phyloP scores from a whole-genome alignment of 2,797 vertebrate genomes.

The Trachops cirrhosus region DNA sequence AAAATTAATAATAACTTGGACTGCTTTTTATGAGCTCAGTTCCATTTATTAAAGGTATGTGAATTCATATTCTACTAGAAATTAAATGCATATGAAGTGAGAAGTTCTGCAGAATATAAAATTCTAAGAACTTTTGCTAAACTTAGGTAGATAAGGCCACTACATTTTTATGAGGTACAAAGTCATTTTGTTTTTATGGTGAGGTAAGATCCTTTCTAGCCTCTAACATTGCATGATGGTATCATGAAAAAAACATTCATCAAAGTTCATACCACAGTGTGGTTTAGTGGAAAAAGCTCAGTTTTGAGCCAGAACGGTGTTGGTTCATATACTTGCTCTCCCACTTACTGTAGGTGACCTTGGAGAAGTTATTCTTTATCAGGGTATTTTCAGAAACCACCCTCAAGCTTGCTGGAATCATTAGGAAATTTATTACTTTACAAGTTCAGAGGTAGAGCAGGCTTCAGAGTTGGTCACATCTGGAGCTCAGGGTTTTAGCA shows the following conservation, averaged over 20 bases:
- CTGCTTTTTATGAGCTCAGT: constrained; percentile 39
- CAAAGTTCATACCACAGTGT: neutral
- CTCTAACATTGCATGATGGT: neutral
- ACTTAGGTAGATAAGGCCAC: neutral
- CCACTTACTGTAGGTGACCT: neutral
- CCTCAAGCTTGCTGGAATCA: neutral
- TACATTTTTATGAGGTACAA: neutral
- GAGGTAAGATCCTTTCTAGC: constrained; percentile 4
- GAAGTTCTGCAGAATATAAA: constrained; percentile 40
- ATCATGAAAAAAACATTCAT: neutral
- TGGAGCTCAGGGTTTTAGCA: neutral
- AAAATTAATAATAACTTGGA: constrained; percentile 42
- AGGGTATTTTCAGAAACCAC: constrained; percentile 31
- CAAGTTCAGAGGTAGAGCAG: neutral
- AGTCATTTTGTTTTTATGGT: neutral
- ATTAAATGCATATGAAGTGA: neutral
- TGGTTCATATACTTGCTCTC: neutral
- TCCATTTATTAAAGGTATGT: constrained; percentile 39
- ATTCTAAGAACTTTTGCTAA: constrained; percentile 3
- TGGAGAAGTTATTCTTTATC: constrained; percentile 7
- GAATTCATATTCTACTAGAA: constrained; percentile 5
- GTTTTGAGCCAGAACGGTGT: neutral
- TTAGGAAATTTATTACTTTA: neutral
- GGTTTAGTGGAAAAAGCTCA: neutral
- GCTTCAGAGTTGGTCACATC: neutral